Percentiles rank a stretch among this genome's conserved stretches.
phyloP scores from a whole-genome alignment of 2,797 vertebrate genomes.

The Sebastes hubbsi region DNA sequence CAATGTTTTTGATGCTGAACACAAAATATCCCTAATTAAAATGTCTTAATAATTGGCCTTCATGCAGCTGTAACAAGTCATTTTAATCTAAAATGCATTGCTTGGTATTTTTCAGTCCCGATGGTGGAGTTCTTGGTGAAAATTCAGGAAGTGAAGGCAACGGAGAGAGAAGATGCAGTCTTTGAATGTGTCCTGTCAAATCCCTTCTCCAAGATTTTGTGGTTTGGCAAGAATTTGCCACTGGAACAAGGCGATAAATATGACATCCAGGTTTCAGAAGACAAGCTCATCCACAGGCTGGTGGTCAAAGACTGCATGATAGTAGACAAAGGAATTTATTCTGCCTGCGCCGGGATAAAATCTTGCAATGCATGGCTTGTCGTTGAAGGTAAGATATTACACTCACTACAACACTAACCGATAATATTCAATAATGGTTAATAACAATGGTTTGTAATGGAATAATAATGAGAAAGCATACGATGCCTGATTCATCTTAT shows the following conservation, averaged over 20 bases:
- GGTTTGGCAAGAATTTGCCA: conserved; percentile 82
- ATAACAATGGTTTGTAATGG: neutral
- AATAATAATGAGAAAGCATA: neutral
- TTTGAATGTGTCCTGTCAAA: conserved; percentile 84
- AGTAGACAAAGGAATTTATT: conserved; percentile 87
- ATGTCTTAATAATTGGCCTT: neutral
- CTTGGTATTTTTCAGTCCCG: conserved; percentile 64
- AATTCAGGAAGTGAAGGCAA: conserved; percentile 77
- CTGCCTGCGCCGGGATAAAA: conserved; percentile 80
- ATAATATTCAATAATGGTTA: neutral
- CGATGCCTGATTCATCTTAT: neutral
- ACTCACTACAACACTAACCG: neutral
- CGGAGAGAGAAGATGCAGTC: conserved; percentile 77
- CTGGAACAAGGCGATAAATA: conserved; percentile 81
- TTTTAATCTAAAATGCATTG: neutral
- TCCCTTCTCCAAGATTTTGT: conserved; percentile 80
- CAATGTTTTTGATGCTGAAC: neutral
- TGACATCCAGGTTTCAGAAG: conserved; percentile 82
- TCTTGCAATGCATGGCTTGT: conserved; percentile 87
- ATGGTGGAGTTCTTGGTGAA: conserved; percentile 80
- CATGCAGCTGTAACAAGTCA: neutral
- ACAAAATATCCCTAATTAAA: neutral
- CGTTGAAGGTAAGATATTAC: conserved; percentile 84
- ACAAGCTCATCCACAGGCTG: conserved; percentile 87
- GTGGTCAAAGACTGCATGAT: conserved; percentile 79